phyloP scores from a whole-genome alignment of 30 jellyfish, hydroid and myxozoan species.

The Chrysaora quinquecirrha region DNA sequence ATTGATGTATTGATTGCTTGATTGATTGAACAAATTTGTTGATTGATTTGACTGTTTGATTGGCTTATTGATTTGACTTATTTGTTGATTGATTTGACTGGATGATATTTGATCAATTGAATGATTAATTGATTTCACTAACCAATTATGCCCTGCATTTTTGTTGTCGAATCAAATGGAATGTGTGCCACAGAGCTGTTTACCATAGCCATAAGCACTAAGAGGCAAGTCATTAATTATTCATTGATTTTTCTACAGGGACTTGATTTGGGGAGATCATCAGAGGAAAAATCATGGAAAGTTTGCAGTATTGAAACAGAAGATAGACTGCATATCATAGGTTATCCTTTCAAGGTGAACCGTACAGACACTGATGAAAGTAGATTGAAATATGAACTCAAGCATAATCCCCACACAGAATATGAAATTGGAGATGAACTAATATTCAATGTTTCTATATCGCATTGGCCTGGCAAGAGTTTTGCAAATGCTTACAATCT shows the following conservation, averaged over 20 bases:
- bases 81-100: not conserved
- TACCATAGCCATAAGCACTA: too few species aligned
- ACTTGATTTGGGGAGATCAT: not conserved
- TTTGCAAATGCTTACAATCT: conserved; percentile 56
- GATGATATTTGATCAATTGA: too few species aligned
- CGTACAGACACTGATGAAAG: conserved; percentile 25
- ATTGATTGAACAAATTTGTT: too few species aligned
- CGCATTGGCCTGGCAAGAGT: conserved; percentile 38
- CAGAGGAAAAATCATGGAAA: conserved; percentile 5
- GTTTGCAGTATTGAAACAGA: conserved; percentile 17
- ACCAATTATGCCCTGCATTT: not conserved
- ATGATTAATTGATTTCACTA: not conserved
- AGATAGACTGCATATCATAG: not conserved
- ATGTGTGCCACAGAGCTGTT: not conserved
- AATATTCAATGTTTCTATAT: not conserved
- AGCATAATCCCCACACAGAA: not conserved
- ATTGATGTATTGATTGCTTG: too few species aligned
- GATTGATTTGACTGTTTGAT: too few species aligned
- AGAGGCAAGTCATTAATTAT: not conserved
- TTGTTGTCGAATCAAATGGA: not conserved
- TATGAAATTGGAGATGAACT: conserved; percentile 19
- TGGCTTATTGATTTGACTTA: not conserved
- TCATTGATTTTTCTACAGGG: not conserved
- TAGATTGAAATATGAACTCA: not conserved
- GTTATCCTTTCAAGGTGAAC: conserved; percentile 13